A percentile compares a stretch with the other conserved stretches of the same genome.
phyloP scores from a whole-genome alignment of 2,888 invertebrate genomes.

The Apodemia zela region DNA sequence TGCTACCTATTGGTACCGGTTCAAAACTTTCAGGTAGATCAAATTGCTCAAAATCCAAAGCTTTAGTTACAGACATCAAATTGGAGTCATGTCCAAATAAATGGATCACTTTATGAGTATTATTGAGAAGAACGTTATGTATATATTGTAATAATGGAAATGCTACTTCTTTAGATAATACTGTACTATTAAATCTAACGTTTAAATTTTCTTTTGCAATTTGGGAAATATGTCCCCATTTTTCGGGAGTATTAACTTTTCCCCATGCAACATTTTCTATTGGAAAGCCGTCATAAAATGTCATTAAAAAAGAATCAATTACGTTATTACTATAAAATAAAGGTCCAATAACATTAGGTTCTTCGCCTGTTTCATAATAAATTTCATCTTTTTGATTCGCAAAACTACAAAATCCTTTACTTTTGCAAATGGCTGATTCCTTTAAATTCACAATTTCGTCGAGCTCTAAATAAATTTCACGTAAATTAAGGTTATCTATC shows the following conservation, averaged over 20 bases:
- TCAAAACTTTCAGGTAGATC: slow-evolving; percentile 42
- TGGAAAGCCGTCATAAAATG: slow-evolving; percentile 54
- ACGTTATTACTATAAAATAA: slow-evolving; percentile 45
- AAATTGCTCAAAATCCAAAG: slow-evolving; percentile 41
- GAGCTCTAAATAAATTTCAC: slow-evolving; percentile 41
- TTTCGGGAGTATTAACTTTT: slow-evolving; percentile 39
- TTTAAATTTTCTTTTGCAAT: slow-evolving; percentile 48
- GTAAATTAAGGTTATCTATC: slow-evolving; percentile 40
- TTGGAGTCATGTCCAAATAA: slow-evolving; percentile 65
- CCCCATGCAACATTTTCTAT: slow-evolving; percentile 57
- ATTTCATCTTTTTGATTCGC: slow-evolving; percentile 38
- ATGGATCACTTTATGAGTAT: slow-evolving; percentile 41
- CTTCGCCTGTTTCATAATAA: slow-evolving; percentile 41
- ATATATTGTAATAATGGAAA: slow-evolving; percentile 49
- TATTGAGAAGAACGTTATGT: slow-evolving; percentile 34
- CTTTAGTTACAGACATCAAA: slow-evolving; percentile 44
- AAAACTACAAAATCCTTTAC: slow-evolving; percentile 47
- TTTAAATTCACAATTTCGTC: slow-evolving; percentile 50
- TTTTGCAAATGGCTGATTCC: slow-evolving; percentile 47
- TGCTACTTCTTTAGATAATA: slow-evolving; percentile 44
- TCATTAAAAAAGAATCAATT: slow-evolving; percentile 59
- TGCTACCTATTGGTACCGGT: slow-evolving; percentile 58
- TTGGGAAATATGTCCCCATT: slow-evolving; percentile 47
- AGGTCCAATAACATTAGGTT: slow-evolving; percentile 52
- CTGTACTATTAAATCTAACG: slow-evolving; percentile 49